Percentiles rank a stretch among this genome's conserved stretches.
These are phyloP conservation scores for Parapsyche elsis DNA, from an alignment of 1,140 invertebrate species.

Conservation along the genomic window DNA sequence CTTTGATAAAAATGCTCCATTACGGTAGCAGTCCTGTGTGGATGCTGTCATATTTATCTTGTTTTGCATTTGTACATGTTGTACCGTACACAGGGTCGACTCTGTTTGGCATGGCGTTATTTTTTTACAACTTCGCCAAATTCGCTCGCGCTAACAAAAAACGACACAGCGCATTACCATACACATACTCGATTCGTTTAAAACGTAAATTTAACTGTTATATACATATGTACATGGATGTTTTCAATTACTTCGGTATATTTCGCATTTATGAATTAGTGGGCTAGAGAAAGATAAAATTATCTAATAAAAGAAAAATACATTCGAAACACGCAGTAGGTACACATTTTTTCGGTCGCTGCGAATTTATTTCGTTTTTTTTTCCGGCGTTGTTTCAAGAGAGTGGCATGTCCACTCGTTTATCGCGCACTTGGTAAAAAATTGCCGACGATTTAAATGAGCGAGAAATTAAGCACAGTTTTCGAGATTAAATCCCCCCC, in stretches of 20 bases:
- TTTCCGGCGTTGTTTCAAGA: slow-evolving; percentile 3
- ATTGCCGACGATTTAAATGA: slow-evolving; percentile 42
- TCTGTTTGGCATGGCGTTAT: not conserved
- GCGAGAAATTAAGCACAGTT: slow-evolving; percentile 45
- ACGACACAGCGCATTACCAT: too few species aligned
- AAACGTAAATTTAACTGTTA: too few species aligned
- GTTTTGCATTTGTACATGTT: slow-evolving; percentile 32
- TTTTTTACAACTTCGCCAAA: not conserved
- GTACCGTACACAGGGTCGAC: not conserved
- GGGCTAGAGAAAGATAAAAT: too few species aligned
- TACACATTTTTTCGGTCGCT: slow-evolving; percentile 4
- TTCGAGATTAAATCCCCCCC: slow-evolving; percentile 36
- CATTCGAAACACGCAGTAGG: not conserved
- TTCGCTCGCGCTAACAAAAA: not conserved
- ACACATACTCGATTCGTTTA: too few species aligned
- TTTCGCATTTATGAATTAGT: too few species aligned
- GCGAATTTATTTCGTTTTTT: slow-evolving; percentile 28
- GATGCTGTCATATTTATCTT: slow-evolving; percentile 43
- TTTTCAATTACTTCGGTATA: too few species aligned
- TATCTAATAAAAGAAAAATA: not conserved
- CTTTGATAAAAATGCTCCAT: slow-evolving; percentile 40
- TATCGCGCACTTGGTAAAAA: slow-evolving; percentile 40
- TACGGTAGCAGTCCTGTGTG: slow-evolving; percentile 15
- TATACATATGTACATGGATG: too few species aligned
- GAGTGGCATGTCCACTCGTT: slow-evolving; percentile 33